These are phyloP conservation scores for Jacana jacana DNA, from an alignment of 2,113 vertebrate species.

Conservation along the genomic window DNA sequence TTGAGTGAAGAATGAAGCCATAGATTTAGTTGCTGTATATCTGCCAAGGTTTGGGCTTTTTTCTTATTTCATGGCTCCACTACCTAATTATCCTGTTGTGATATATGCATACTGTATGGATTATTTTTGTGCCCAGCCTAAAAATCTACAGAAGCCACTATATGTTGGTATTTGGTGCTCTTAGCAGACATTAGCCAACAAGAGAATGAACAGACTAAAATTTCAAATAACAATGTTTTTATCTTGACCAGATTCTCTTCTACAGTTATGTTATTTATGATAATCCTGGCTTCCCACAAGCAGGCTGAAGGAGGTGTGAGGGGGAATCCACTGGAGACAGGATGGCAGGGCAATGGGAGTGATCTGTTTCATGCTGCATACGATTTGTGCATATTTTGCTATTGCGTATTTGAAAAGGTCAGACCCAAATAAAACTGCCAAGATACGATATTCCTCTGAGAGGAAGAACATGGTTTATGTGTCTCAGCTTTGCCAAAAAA, in stretches of 20 bases:
- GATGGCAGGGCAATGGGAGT: neutral
- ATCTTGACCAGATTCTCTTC: neutral
- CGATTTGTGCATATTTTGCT: neutral
- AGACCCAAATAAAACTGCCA: neutral
- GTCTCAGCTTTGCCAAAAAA: conserved; percentile 6
- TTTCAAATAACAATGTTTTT: conserved; percentile 21
- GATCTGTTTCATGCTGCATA: neutral
- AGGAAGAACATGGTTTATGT: neutral
- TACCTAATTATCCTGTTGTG: neutral
- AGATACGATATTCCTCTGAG: neutral
- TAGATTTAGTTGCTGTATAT: neutral
- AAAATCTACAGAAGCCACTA: neutral
- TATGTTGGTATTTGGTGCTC: neutral
- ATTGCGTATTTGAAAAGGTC: conserved; percentile 12
- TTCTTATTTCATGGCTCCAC: neutral
- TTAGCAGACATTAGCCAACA: neutral
- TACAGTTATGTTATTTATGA: neutral
- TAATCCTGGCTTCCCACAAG: neutral
- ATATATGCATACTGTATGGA: neutral
- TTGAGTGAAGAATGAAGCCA: neutral
- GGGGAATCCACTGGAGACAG: neutral
- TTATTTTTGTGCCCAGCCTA: neutral
- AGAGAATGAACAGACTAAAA: neutral
- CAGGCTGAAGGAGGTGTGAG: neutral
- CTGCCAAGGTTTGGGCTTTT: neutral